Conservation (phyloP, 2,888 invertebrate species). For the Cataglyphis livida region DNA sequence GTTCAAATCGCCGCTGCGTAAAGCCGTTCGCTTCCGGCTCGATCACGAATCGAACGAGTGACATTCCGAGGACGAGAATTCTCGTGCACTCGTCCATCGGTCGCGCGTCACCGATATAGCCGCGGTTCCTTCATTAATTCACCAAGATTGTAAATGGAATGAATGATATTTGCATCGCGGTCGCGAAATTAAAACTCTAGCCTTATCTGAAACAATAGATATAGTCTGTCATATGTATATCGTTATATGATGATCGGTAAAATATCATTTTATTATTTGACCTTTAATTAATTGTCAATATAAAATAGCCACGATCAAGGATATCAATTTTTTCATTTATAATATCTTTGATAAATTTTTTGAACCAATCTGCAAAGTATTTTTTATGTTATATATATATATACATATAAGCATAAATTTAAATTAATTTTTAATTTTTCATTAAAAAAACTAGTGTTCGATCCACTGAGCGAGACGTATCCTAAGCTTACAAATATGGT, state of each 20-base stretch:
- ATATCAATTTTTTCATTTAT: not conserved
- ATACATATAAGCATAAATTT: not conserved
- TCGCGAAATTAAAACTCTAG: not conserved
- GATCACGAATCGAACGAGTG: constrained; percentile 58
- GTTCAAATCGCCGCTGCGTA: constrained; percentile 25
- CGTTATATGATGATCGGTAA: not conserved
- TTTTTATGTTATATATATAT: not conserved
- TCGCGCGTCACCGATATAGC: not conserved
- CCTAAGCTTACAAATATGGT: not conserved
- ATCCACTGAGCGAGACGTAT: not conserved
- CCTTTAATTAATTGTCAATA: constrained; percentile 4
- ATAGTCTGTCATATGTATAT: no score
- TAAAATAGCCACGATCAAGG: not conserved
- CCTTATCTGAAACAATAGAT: not conserved
- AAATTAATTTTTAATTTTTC: not conserved
- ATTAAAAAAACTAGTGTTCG: not conserved
- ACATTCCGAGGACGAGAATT: constrained; percentile 17
- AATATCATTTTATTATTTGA: not conserved
- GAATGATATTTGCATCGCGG: not conserved
- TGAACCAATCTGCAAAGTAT: not conserved
- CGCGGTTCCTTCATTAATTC: constrained; percentile 8
- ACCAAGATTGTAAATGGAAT: not conserved
- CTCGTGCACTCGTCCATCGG: not conserved
- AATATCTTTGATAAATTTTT: not conserved
- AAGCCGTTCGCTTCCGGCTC: constrained; percentile 57